phyloP scores from a whole-genome alignment of 2,797 vertebrate genomes.

The Agapornis canus region DNA sequence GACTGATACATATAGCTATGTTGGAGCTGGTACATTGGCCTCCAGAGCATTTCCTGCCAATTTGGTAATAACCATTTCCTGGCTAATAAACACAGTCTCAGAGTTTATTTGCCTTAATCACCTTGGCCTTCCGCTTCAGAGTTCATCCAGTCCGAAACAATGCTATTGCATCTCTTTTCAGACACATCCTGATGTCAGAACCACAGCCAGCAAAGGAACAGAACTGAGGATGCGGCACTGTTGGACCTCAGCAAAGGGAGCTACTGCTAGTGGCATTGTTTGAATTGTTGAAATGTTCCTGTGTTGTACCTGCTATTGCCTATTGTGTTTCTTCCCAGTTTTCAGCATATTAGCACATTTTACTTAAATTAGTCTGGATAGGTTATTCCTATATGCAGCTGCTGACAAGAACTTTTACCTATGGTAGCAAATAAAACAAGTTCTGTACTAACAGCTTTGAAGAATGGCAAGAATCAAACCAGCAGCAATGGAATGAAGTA shows the following conservation, averaged over 20 bases:
- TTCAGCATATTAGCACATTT: neutral
- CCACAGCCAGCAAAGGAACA: neutral
- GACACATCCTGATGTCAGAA: neutral
- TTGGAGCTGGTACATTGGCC: neutral
- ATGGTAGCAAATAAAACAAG: neutral
- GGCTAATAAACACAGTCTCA: slow-evolving; percentile 2
- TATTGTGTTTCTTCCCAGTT: neutral
- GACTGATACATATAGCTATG: neutral
- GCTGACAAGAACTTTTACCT: neutral
- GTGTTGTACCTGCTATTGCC: neutral
- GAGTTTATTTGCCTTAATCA: slow-evolving; percentile 31
- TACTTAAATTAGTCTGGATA: neutral
- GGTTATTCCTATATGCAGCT: neutral
- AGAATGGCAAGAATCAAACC: neutral
- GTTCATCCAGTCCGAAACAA: slow-evolving; percentile 32
- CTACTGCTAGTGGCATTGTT: neutral
- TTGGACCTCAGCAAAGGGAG: neutral
- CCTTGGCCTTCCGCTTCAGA: slow-evolving; percentile 23
- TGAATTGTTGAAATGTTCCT: neutral
- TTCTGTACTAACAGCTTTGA: neutral
- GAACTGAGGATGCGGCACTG: neutral
- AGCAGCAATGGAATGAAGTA: neutral
- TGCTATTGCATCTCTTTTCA: neutral
- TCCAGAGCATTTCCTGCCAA: slow-evolving; percentile 1
- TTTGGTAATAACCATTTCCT: slow-evolving; percentile 47